phyloP scores from a whole-genome alignment of 2,113 vertebrate species.

The Ailurus styani region DNA sequence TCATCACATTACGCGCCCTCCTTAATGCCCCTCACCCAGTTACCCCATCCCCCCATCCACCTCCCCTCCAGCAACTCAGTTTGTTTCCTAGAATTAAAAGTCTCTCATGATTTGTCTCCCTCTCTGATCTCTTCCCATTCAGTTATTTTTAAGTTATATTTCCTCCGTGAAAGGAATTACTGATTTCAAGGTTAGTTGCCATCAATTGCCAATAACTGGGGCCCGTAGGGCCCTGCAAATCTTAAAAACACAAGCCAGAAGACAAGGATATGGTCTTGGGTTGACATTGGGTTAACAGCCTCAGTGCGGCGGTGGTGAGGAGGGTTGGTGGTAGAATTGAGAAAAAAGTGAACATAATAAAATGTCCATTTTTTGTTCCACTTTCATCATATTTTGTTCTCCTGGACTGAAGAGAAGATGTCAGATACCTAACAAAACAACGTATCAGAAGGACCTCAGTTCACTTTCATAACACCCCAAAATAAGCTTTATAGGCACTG shows the following conservation, averaged over 20 bases:
- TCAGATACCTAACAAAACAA: neutral
- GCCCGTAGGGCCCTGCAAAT: neutral
- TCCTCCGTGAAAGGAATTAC: neutral
- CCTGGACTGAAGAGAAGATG: conserved; percentile 12
- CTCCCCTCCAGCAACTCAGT: neutral
- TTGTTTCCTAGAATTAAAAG: neutral
- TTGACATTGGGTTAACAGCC: neutral
- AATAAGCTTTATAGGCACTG: neutral
- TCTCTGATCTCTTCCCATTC: neutral
- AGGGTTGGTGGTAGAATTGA: neutral
- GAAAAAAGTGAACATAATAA: neutral
- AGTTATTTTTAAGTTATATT: neutral
- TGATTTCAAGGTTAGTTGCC: neutral
- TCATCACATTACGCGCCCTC: neutral
- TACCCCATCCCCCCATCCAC: neutral
- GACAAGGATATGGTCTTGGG: neutral
- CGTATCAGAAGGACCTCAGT: neutral
- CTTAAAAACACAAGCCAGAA: neutral
- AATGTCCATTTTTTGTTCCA: neutral
- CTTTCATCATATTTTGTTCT: conserved; percentile 22
- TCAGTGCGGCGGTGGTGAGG: neutral
- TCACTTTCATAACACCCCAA: neutral
- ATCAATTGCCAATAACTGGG: neutral
- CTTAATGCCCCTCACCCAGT: neutral
- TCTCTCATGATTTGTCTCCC: neutral